phyloP scores from a whole-genome alignment of 2,888 invertebrate genomes.

The Xestia sexstrigata region DNA sequence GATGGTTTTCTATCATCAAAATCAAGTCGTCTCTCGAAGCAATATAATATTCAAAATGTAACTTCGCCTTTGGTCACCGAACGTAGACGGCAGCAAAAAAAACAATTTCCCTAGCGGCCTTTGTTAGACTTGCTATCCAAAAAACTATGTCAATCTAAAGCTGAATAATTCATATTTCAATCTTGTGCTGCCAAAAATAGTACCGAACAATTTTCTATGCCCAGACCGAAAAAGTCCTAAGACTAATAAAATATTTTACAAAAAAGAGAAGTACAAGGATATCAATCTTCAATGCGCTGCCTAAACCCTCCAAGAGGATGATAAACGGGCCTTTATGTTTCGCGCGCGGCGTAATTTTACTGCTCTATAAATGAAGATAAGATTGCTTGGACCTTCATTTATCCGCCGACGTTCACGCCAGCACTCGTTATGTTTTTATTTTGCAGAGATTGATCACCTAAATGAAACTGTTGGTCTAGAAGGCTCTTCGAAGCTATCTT shows the following conservation, averaged over 20 bases:
- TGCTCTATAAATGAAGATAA: constrained; percentile 88
- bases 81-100: constrained; percentile 11
- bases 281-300: constrained; percentile 85
- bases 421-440: constrained; percentile 79
- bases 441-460: constrained; percentile 76
- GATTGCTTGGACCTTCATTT: constrained; percentile 81
- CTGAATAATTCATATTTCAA: constrained; percentile 61
- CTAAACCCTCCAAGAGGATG: constrained; percentile 83
- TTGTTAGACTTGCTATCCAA: constrained; percentile 6
- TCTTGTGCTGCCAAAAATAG: constrained; percentile 38
- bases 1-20: not conserved
- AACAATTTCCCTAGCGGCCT: constrained; percentile 4
- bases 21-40: not conserved
- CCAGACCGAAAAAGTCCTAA: constrained; percentile 27
- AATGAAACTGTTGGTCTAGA: constrained; percentile 63
- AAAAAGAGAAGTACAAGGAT: constrained; percentile 74
- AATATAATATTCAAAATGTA: not conserved
- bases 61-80: constrained; percentile 9
- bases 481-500: constrained; percentile 51
- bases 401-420: constrained; percentile 77
- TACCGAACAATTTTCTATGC: constrained; percentile 28
- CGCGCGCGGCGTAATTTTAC: constrained; percentile 85
- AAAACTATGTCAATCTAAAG: constrained; percentile 43
- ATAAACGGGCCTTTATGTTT: constrained; percentile 86
- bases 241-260: constrained; percentile 67